Evolutionary conservation across 1,140 invertebrate species (phyloP).

Genomic region (Aphis gossypii): DNA sequence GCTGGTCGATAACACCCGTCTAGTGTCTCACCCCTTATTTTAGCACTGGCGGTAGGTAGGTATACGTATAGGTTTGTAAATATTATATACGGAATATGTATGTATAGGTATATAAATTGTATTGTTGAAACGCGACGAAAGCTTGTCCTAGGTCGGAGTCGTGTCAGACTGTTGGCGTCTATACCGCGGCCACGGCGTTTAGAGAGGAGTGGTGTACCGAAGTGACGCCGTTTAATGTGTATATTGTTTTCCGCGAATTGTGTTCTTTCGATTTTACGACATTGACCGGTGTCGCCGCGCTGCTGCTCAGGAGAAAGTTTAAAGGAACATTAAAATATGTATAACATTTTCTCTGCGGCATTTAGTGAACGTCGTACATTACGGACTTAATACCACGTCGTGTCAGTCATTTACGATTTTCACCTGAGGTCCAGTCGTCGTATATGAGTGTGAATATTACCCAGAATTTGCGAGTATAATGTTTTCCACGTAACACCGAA

Average conservation of each 20-base stretch:
- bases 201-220: background rate
- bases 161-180: background rate
- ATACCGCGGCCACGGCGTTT: background rate
- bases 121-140: slow-evolving; percentile 15
- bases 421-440: background rate
- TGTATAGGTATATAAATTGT: background rate
- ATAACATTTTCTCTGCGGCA: background rate
- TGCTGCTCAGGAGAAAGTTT: background rate
- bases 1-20: slow-evolving; percentile 22
- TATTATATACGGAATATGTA: background rate
- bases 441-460: background rate
- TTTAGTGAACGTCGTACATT: background rate
- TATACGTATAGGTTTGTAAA: background rate
- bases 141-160: slow-evolving; percentile 22
- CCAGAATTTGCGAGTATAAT: background rate
- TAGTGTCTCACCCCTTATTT: slow-evolving; percentile 7
- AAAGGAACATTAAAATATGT: background rate
- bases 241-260: background rate
- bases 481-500: no score
- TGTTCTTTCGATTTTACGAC: background rate
- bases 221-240: background rate
- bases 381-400: background rate
- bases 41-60: background rate
- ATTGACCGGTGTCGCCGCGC: background rate
- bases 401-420: background rate